phyloP scores from a whole-genome alignment of 1,140 invertebrate genomes.

The Ceratina australensis region DNA sequence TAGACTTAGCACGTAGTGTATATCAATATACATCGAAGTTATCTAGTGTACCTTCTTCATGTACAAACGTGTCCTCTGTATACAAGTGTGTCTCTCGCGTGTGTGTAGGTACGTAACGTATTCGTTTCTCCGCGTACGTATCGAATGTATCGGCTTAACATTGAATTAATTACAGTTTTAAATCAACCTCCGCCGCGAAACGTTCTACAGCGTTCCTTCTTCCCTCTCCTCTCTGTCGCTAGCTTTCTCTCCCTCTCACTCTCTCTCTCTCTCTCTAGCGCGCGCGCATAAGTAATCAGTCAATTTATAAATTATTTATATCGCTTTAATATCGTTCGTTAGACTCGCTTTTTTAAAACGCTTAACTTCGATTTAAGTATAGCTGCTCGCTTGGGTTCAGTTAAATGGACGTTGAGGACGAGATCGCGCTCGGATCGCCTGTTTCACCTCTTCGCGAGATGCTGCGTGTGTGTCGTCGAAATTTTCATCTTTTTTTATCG shows the following conservation, averaged over 20 bases:
- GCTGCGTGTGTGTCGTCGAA: slow-evolving; percentile 56
- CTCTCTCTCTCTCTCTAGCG: background rate
- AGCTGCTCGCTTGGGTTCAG: slow-evolving; percentile 52
- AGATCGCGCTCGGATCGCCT: slow-evolving; percentile 59
- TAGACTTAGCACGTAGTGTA: slow-evolving; percentile 51
- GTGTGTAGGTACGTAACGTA: background rate
- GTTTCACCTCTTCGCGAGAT: slow-evolving; percentile 43
- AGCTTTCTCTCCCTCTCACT: slow-evolving; percentile 15
- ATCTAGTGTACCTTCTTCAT: slow-evolving; percentile 26
- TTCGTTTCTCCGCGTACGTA: slow-evolving; percentile 6
- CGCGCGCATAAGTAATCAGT: slow-evolving; percentile 56
- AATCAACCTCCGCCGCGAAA: slow-evolving; percentile 51
- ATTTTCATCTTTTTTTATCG: background rate
- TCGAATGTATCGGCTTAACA: slow-evolving; percentile 34
- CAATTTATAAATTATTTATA: slow-evolving; percentile 59
- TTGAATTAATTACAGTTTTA: slow-evolving; percentile 56
- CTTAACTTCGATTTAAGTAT: slow-evolving; percentile 60
- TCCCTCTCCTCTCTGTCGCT: background rate
- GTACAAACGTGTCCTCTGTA: slow-evolving; percentile 28
- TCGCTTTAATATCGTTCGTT: slow-evolving; percentile 41
- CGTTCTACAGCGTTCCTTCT: background rate
- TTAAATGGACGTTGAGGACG: slow-evolving; percentile 59
- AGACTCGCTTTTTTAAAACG: slow-evolving; percentile 54
- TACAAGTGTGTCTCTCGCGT: background rate
- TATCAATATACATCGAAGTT: slow-evolving; percentile 46